A percentile compares a stretch with the other conserved stretches of the same genome.
These are phyloP conservation scores for Dioctria linearis DNA, from an alignment of 2,888 invertebrate species.

Conservation along the genomic window DNA sequence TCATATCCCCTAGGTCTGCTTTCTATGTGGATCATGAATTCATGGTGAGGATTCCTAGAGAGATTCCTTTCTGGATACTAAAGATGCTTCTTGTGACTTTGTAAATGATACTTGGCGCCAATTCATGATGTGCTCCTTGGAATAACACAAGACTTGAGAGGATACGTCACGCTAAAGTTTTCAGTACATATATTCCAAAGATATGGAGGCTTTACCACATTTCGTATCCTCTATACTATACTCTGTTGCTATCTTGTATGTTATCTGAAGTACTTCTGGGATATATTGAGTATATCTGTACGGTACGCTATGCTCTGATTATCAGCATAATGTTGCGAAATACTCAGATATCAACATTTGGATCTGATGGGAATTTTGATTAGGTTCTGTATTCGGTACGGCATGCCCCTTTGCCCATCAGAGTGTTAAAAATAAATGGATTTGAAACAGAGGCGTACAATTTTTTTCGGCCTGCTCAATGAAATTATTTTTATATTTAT, in stretches of 20 bases:
- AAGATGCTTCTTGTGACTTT: conserved; percentile 53
- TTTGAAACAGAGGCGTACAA: not conserved
- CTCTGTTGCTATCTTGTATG: conserved; percentile 40
- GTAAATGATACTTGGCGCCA: conserved; percentile 53
- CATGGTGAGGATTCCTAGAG: conserved; percentile 52
- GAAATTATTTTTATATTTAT: too few relatives aligned
- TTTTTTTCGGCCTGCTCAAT: not conserved
- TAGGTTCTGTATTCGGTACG: not conserved
- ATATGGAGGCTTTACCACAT: conserved; percentile 45
- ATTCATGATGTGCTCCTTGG: conserved; percentile 51
- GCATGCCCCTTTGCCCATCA: not conserved
- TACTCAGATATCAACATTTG: conserved; percentile 48
- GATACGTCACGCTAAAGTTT: conserved; percentile 32
- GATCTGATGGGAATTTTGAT: conserved; percentile 52
- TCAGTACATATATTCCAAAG: conserved; percentile 46
- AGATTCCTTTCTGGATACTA: conserved; percentile 47
- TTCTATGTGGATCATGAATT: conserved; percentile 49
- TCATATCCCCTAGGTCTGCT: conserved; percentile 49
- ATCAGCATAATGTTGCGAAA: conserved; percentile 47
- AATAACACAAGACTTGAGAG: conserved; percentile 40
- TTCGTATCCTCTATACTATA: conserved; percentile 15
- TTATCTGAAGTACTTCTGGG: conserved; percentile 32
- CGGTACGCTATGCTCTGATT: conserved; percentile 47
- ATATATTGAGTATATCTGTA: conserved; percentile 46
- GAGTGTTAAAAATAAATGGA: conserved; percentile 18